Percentiles rank a stretch among this genome's conserved stretches.
phyloP scores from a whole-genome alignment of 2,113 vertebrate species.

The Poicephalus gulielmi region DNA sequence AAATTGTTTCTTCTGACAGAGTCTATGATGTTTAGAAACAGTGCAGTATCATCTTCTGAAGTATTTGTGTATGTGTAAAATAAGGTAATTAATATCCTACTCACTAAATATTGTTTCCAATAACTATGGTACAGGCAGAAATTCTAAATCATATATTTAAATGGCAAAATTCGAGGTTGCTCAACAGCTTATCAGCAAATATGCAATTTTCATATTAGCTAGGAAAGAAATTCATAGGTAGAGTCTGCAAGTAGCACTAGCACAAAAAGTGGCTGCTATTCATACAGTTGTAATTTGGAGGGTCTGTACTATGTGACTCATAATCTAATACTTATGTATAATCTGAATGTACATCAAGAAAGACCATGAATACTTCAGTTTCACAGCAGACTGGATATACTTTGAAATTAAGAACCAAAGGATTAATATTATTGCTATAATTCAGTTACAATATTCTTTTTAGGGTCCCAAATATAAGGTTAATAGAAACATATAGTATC shows the following conservation, averaged over 20 bases:
- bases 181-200: not conserved
- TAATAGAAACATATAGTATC: not conserved
- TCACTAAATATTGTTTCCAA: not conserved
- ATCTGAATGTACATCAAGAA: not conserved
- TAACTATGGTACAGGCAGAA: not conserved
- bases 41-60: not conserved
- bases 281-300: not conserved
- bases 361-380: not conserved
- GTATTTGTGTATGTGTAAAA: not conserved
- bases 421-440: not conserved
- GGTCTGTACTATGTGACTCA: not conserved
- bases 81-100: not conserved
- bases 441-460: not conserved
- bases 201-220: not conserved
- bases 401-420: not conserved
- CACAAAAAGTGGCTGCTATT: not conserved
- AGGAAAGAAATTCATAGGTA: not conserved
- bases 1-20: not conserved
- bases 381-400: not conserved
- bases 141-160: not conserved
- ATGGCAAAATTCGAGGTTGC: not conserved
- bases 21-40: not conserved
- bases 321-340: not conserved
- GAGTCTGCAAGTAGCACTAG: not conserved
- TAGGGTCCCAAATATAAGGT: accelerated